Evolutionary conservation across 2,797 vertebrate species (phyloP).

Genomic region (Pangasius sanitwongsei): DNA sequence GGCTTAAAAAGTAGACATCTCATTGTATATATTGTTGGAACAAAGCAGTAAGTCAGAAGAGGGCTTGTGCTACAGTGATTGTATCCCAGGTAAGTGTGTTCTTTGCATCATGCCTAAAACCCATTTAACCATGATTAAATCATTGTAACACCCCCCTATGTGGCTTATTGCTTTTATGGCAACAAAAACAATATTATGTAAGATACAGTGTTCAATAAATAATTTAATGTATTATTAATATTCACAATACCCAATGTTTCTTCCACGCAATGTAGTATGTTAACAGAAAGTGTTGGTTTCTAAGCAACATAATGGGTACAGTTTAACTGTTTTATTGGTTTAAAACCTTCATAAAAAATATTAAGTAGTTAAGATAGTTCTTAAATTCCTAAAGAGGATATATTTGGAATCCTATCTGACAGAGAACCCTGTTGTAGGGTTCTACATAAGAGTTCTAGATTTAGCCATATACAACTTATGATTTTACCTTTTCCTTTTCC

Average conservation of each 20-base stretch:
- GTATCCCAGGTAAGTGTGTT: neutral
- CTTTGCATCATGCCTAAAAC: too few species aligned
- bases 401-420: neutral
- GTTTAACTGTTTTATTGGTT: neutral
- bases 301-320: neutral
- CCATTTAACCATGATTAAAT: too few species aligned
- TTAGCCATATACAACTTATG: neutral
- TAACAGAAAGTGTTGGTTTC: neutral
- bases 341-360: neutral
- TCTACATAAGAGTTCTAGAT: neutral
- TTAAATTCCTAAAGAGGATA: neutral
- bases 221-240: neutral
- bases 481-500: neutral
- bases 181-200: neutral
- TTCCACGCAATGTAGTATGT: neutral
- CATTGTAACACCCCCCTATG: too few species aligned
- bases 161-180: neutral
- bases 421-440: neutral
- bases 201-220: neutral
- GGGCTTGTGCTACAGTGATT: neutral
- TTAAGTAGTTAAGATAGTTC: neutral
- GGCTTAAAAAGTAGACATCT: neutral
- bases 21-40: neutral
- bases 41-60: neutral
- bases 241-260: neutral